These are phyloP conservation scores for Ambastaia sidthimunki DNA, from an alignment of 2,797 vertebrate species.

Conservation along the genomic window DNA sequence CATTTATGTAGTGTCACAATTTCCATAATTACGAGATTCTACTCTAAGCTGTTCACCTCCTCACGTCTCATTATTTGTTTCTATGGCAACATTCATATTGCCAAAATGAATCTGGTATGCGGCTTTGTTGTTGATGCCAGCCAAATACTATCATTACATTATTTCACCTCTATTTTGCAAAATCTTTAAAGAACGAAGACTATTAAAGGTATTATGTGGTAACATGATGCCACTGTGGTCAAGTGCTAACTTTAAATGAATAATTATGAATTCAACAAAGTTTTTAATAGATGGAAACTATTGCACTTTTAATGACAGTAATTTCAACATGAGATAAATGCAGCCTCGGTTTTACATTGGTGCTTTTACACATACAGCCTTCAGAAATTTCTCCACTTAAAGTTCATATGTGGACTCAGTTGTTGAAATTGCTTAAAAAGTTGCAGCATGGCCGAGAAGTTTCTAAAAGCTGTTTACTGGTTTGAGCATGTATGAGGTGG, in stretches of 20 bases:
- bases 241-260: neutral
- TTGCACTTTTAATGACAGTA: no score
- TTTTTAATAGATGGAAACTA: neutral
- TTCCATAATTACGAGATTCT: neutral
- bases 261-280: neutral
- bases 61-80: neutral
- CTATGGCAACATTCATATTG: constrained; percentile 2
- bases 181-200: neutral
- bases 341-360: neutral
- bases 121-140: neutral
- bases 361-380: no score
- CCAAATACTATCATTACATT: neutral
- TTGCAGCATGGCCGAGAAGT: no score
- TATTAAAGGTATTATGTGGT: neutral
- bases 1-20: neutral
- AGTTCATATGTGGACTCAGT: no score
- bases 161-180: neutral
- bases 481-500: no score
- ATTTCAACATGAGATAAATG: neutral
- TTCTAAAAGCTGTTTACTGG: no score
- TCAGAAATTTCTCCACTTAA: no score
- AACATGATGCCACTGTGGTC: no score
- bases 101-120: neutral
- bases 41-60: neutral
- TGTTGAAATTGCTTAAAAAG: no score